phyloP scores from a whole-genome alignment of 2,888 invertebrate genomes.

The Brachylomia viminalis region DNA sequence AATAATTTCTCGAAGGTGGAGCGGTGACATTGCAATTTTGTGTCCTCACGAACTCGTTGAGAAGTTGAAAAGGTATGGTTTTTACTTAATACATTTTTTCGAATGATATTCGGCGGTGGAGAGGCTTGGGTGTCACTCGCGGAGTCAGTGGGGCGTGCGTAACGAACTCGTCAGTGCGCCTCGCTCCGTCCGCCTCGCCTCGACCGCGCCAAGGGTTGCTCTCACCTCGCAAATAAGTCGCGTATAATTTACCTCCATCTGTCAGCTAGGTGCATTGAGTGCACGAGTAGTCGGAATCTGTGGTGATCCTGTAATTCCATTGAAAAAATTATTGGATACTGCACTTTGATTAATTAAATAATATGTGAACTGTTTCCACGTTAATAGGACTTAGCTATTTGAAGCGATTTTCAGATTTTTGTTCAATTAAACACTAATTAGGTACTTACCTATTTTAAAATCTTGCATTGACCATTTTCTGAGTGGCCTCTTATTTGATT shows the following conservation, averaged over 20 bases:
- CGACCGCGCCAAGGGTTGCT: constrained; percentile 65
- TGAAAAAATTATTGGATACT: constrained; percentile 22
- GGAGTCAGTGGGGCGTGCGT: constrained; percentile 84
- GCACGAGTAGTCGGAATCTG: constrained; percentile 35
- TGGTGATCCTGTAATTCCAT: constrained; percentile 14
- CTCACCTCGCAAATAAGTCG: constrained; percentile 68
- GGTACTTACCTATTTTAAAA: background rate
- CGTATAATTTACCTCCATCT: constrained; percentile 67
- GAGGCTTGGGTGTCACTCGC: constrained; percentile 86
- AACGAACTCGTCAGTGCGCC: constrained; percentile 84
- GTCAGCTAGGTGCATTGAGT: constrained; percentile 61
- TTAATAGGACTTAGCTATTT: background rate
- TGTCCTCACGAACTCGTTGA: constrained; percentile 78
- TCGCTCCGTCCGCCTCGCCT: constrained; percentile 57
- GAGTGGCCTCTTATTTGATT: background rate
- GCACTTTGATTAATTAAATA: constrained; percentile 9
- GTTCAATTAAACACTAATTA: background rate
- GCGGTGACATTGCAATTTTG: constrained; percentile 74
- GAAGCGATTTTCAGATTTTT: background rate
- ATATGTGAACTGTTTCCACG: constrained; percentile 12
- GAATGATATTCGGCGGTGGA: constrained; percentile 83
- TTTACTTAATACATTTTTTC: constrained; percentile 84
- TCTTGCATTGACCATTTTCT: background rate
- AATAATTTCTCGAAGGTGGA: constrained; percentile 69
- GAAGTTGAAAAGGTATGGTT: constrained; percentile 84